phyloP scores from a whole-genome alignment of 2,113 vertebrate species.

The Psephotus haematonotus region DNA sequence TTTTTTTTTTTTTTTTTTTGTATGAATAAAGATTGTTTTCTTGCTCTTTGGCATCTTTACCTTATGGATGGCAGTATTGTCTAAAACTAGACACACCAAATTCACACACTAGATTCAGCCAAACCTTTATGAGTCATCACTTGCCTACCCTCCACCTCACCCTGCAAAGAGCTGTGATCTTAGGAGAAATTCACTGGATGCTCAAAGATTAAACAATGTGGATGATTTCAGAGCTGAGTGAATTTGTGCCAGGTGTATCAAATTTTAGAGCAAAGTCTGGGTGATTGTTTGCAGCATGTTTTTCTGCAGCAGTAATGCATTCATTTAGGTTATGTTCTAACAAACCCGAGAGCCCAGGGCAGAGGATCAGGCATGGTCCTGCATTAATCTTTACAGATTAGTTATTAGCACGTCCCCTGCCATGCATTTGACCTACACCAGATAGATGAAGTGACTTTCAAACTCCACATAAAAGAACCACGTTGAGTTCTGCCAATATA shows the following conservation, averaged over 20 bases:
- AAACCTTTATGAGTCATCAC: not conserved
- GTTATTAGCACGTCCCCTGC: not conserved
- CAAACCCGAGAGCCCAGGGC: not conserved
- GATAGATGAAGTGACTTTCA: not conserved
- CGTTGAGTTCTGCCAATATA: not conserved
- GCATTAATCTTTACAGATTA: not conserved
- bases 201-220: not conserved
- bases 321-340: not conserved
- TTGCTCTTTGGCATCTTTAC: not conserved
- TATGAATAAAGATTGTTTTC: not conserved
- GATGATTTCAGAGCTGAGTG: not conserved
- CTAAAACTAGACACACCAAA: not conserved
- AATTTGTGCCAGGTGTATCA: not conserved
- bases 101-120: not conserved
- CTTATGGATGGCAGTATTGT: not conserved
- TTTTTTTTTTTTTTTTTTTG: not conserved
- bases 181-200: not conserved
- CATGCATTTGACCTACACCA: not conserved
- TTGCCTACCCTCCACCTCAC: not conserved
- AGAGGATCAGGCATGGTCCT: not conserved
- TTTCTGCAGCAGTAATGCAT: not conserved
- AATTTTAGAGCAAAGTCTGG: not conserved
- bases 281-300: not conserved
- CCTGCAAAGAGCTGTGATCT: not conserved
- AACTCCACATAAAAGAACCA: not conserved